Base-by-base conservation (phyloP, 2,888 invertebrate species). In the Xestoiulus laeticollis region DNA sequence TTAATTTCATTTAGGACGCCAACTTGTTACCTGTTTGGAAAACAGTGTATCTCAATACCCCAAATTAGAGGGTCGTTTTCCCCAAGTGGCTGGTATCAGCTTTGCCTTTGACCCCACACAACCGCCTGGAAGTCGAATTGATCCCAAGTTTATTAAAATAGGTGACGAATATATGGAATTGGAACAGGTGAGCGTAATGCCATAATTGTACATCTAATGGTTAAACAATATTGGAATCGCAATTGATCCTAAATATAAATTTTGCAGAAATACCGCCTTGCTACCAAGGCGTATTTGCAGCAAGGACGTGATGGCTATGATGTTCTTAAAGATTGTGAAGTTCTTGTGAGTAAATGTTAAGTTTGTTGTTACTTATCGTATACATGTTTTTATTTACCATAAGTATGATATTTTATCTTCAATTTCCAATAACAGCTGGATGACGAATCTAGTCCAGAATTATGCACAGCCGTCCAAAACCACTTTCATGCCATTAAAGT, bases 401-500 rank as follows among this genome's bases (percentile, higher is more conserved):
- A 83, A 30, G 19, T 32, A 19, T 84, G 22, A 68, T 68, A 22
- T 32, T 38, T 84, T 84, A 30, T 3, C 10, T 19, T 32, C 22
- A 82, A 30, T 19, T 12, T 84, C 1, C 1, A 12, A 89, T 91
- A 91, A 0, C 90, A 96, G 96, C 94, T 96, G 90, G 94, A 95
- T 90, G 96, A 96, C 87, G 97, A 97, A 91, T 95, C 96, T 92
- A 96, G 96, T 90, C 96, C 97, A 0, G 96, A 96, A 91, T 92
- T 97, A 89, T 95, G 96, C 12, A 94, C 96, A 90, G 96, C 96
- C 0, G 94, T 98, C 32, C 96, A 97, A 93, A 97, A 97, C 92
- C 97, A 97, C 92, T 97, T 98, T 92, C 94, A 96, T 88, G 96
- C 97, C 1, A 96, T 97, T 90, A 94, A 96, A 92, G 95, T 96